Evolutionary conservation across 2,113 vertebrate genomes (phyloP).

Genomic region (Ictalurus punctatus): DNA sequence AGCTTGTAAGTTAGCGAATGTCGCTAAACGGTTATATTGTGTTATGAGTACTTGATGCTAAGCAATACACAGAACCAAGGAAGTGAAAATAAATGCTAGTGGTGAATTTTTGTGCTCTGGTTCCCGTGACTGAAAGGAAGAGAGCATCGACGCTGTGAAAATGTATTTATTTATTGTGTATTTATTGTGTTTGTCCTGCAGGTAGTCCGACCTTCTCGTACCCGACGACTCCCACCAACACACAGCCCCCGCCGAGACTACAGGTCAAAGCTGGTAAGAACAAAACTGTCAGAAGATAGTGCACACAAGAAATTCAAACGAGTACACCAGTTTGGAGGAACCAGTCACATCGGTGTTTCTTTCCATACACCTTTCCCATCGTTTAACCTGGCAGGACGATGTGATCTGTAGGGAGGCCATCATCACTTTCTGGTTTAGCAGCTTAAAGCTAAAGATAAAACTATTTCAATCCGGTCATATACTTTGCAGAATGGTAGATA

Average conservation of each 20-base stretch:
- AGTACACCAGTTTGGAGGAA: background rate
- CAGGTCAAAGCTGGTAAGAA: constrained; percentile 79
- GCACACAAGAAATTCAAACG: background rate
- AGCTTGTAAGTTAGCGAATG: background rate
- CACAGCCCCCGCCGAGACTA: constrained; percentile 71
- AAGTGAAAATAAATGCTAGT: background rate
- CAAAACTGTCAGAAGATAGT: background rate
- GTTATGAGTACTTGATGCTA: background rate
- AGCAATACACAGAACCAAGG: background rate
- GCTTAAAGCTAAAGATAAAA: background rate
- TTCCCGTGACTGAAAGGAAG: background rate
- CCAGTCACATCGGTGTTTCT: background rate
- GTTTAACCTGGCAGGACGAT: background rate
- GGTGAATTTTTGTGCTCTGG: background rate
- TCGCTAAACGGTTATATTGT: background rate
- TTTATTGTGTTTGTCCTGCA: constrained; percentile 52
- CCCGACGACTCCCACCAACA: constrained; percentile 69
- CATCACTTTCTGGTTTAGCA: background rate
- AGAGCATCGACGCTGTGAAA: background rate
- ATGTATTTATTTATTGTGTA: background rate
- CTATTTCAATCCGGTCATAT: background rate
- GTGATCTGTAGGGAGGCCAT: background rate
- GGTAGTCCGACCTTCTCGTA: constrained; percentile 82
- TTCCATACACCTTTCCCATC: background rate
- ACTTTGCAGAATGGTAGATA: background rate